Conservation (phyloP, 2,797 vertebrate genomes). For the Hirundo rustica region DNA sequence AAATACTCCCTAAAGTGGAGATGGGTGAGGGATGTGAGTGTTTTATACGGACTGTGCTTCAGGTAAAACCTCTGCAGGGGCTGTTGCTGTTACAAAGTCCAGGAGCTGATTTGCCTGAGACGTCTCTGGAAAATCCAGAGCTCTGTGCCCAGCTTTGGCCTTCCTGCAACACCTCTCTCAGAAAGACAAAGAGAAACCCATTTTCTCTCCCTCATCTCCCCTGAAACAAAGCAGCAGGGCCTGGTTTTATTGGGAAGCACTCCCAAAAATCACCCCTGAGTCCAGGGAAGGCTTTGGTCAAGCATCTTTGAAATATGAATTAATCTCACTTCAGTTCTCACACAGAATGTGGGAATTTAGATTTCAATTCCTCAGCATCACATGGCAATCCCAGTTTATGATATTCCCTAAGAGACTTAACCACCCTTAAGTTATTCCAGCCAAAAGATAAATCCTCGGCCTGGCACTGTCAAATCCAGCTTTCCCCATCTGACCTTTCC, state of each 20-base stretch:
- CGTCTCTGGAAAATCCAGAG: neutral
- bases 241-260: neutral
- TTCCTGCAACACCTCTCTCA: neutral
- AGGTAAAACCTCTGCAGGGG: neutral
- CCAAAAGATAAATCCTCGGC: neutral
- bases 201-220: neutral
- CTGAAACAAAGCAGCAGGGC: neutral
- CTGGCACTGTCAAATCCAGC: neutral
- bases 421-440: neutral
- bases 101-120: neutral
- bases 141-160: neutral
- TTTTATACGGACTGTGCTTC: neutral
- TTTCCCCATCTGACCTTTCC: neutral
- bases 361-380: neutral
- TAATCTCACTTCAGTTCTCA: neutral
- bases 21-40: neutral
- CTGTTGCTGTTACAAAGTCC: neutral
- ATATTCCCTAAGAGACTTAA: neutral
- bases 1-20: neutral
- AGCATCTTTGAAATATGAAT: neutral
- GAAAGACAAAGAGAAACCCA: neutral
- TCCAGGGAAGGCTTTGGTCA: fast-evolving
- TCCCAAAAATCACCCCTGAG: neutral
- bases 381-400: neutral
- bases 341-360: neutral